phyloP scores from a whole-genome alignment of 2,888 invertebrate genomes.

The Acrocera orbiculus region DNA sequence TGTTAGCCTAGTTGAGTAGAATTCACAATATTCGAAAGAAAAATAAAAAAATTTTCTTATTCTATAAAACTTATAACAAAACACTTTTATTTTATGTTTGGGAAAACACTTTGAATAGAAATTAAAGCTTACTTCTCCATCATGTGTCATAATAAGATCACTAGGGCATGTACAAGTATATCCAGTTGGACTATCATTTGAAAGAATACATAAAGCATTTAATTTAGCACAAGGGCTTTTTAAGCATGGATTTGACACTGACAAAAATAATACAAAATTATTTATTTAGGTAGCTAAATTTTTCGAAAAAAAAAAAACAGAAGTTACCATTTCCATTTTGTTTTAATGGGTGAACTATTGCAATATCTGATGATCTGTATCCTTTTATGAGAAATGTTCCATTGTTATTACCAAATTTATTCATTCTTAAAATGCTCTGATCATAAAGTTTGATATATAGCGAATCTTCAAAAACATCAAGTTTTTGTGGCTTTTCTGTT shows the following conservation, averaged over 20 bases:
- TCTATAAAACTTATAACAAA: no score
- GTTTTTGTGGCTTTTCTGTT: constrained; percentile 43
- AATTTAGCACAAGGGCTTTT: constrained; percentile 38
- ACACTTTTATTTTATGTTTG: no score
- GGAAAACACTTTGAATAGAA: background rate
- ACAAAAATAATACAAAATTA: constrained; percentile 2
- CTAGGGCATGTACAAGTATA: constrained; percentile 40
- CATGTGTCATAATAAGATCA: constrained; percentile 28
- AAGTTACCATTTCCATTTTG: constrained; percentile 35
- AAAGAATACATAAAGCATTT: constrained; percentile 43
- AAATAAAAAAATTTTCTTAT: no score
- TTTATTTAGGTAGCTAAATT: background rate
- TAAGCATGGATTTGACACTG: constrained; percentile 40
- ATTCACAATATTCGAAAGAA: no score
- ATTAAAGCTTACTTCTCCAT: constrained; percentile 15
- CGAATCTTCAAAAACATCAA: constrained; percentile 57
- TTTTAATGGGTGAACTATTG: constrained; percentile 48
- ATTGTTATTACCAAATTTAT: constrained; percentile 46
- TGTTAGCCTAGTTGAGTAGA: no score
- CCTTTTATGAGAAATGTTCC: constrained; percentile 38
- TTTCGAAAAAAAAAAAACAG: background rate
- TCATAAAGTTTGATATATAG: constrained; percentile 48
- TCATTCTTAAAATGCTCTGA: constrained; percentile 43
- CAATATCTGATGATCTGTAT: constrained; percentile 42
- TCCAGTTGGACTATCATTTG: constrained; percentile 28